A percentile compares a stretch with the other conserved stretches of the same genome.
Evolutionary conservation across 2,797 vertebrate genomes (phyloP).

Genomic region (Bradypus variegatus): DNA sequence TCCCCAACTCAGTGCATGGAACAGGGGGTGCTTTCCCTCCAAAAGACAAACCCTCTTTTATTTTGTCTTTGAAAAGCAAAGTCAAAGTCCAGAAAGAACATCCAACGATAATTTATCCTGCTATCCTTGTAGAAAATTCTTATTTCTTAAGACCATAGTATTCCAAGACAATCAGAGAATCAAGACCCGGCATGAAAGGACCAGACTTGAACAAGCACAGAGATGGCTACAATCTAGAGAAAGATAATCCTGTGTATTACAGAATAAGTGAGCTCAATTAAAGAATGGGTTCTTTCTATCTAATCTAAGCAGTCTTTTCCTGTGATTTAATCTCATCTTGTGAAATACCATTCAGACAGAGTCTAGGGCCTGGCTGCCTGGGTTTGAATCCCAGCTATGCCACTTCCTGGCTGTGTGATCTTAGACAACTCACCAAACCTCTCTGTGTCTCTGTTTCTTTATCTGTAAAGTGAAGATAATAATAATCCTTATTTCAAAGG

Average conservation of each 20-base stretch:
- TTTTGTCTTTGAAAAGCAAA: background rate
- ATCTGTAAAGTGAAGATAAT: background rate
- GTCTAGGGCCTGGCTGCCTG: background rate
- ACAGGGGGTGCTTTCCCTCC: background rate
- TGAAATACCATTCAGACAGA: background rate
- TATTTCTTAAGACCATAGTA: background rate
- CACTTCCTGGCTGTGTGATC: background rate
- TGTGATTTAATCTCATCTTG: background rate
- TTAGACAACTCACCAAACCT: background rate
- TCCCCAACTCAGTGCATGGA: background rate
- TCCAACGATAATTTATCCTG: background rate
- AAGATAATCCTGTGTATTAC: background rate
- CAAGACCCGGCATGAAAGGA: background rate
- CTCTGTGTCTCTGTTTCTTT: background rate
- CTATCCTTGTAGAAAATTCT: background rate
- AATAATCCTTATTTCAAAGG: background rate
- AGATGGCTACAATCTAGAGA: background rate
- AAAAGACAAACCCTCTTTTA: background rate
- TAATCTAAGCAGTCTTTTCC: background rate
- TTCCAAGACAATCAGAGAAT: background rate
- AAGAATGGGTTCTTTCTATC: background rate
- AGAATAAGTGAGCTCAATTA: background rate
- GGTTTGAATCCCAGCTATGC: slow-evolving; percentile 16
- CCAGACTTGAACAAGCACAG: background rate
- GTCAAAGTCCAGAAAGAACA: background rate